phyloP scores from a whole-genome alignment of 2,113 vertebrate genomes.

The Penelope pileata region DNA sequence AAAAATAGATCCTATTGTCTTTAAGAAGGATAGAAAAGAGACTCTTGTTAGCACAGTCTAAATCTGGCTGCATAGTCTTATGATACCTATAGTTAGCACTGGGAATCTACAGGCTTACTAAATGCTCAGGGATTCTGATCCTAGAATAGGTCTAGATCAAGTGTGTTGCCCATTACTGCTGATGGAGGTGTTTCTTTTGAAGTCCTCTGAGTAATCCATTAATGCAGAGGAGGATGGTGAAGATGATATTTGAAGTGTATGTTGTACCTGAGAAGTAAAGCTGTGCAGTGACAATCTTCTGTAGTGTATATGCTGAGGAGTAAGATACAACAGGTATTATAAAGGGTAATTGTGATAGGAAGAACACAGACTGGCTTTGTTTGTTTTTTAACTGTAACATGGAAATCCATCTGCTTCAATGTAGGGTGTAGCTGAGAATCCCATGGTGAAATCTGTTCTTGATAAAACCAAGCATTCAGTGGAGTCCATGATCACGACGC shows the following conservation, averaged over 20 bases:
- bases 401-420: conserved; percentile 4
- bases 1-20: not conserved
- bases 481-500: conserved; percentile 96
- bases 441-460: conserved; percentile 92
- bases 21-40: not conserved
- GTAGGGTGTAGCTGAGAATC: conserved; percentile 94
- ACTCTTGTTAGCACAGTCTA: not conserved
- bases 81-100: not conserved
- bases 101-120: not conserved
- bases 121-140: not conserved
- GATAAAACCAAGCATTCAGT: conserved; percentile 96
- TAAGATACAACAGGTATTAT: not conserved
- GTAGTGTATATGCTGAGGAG: not conserved
- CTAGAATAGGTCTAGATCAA: not conserved
- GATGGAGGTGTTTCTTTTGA: not conserved
- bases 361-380: no score
- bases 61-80: not conserved
- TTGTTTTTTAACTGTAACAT: not conserved
- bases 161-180: not conserved
- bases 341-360: not conserved
- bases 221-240: not conserved
- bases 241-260: not conserved
- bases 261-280: not conserved
- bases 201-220: not conserved
- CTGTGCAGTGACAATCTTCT: not conserved